phyloP scores from a whole-genome alignment of 2,888 invertebrate species.

The Cordylochernes scorpioides region DNA sequence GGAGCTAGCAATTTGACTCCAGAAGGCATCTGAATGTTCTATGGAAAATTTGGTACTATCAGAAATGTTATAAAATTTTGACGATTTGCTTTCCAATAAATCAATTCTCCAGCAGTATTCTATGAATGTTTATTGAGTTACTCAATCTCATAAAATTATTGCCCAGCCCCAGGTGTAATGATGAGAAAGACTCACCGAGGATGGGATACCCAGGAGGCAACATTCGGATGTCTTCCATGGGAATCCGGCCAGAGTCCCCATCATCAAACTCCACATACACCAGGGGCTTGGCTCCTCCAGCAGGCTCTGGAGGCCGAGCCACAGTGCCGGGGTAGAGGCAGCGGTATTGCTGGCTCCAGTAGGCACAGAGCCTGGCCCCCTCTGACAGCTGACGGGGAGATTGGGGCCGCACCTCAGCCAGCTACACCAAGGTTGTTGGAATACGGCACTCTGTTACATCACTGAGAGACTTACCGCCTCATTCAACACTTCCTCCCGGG shows the following conservation, averaged over 20 bases:
- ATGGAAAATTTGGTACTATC: too few species aligned
- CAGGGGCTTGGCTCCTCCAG: too few species aligned
- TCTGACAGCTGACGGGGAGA: slow-evolving; percentile 40
- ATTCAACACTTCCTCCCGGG: slow-evolving; percentile 60
- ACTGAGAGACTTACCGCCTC: slow-evolving; percentile 44
- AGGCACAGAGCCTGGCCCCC: slow-evolving; percentile 68
- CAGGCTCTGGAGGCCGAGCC: too few species aligned
- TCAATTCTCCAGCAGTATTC: too few species aligned
- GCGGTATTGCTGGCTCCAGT: slow-evolving; percentile 85
- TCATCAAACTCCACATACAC: slow-evolving; percentile 81
- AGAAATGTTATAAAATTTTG: too few species aligned
- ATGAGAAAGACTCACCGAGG: slow-evolving; percentile 36
- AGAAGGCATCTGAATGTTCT: too few species aligned
- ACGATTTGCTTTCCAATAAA: too few species aligned
- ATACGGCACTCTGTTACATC: too few species aligned
- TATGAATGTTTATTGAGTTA: too few species aligned
- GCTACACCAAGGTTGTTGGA: slow-evolving; percentile 30
- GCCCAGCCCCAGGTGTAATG: too few species aligned
- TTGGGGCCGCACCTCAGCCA: slow-evolving; percentile 50
- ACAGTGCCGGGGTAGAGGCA: slow-evolving; percentile 80
- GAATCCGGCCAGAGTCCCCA: slow-evolving; percentile 72
- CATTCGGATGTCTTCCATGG: slow-evolving; percentile 59
- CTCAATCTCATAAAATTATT: too few species aligned
- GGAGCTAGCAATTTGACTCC: too few species aligned
- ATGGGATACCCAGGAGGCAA: slow-evolving; percentile 69